Percentiles rank a stretch among this genome's conserved stretches.
phyloP scores from a whole-genome alignment of 2,113 vertebrate species.

The Equus przewalskii region DNA sequence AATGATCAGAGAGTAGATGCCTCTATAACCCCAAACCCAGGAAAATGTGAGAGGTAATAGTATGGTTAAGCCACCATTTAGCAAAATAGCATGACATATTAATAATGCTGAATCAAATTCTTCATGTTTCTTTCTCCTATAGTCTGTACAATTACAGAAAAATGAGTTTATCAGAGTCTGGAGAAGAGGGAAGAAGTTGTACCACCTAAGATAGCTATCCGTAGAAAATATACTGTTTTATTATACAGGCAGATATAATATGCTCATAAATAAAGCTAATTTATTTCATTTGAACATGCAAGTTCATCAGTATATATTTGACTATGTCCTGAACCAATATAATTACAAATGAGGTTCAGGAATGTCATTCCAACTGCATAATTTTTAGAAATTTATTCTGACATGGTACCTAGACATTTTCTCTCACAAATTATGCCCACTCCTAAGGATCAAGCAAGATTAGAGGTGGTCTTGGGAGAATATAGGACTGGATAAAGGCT shows the following conservation, averaged over 20 bases:
- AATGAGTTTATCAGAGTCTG: neutral
- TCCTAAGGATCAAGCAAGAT: neutral
- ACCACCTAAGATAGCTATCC: neutral
- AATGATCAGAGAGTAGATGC: neutral
- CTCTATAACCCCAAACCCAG: neutral
- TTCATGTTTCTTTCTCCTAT: neutral
- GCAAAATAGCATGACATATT: neutral
- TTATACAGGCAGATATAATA: neutral
- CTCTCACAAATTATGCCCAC: neutral
- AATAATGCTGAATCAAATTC: neutral
- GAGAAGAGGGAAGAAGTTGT: neutral
- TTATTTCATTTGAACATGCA: conserved; percentile 36
- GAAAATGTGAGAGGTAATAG: neutral
- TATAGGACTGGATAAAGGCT: neutral
- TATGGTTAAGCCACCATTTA: neutral
- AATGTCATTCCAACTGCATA: neutral
- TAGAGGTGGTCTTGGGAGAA: neutral
- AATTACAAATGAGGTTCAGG: neutral
- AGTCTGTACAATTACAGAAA: neutral
- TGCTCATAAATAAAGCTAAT: neutral
- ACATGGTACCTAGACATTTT: neutral
- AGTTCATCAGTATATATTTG: neutral
- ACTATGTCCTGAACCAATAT: neutral
- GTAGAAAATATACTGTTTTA: neutral
- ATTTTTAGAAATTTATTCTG: neutral